Percentiles rank a stretch among this genome's conserved stretches.
Conservation (phyloP, 1,140 invertebrate species). For the Drosophila littoralis region DNA sequence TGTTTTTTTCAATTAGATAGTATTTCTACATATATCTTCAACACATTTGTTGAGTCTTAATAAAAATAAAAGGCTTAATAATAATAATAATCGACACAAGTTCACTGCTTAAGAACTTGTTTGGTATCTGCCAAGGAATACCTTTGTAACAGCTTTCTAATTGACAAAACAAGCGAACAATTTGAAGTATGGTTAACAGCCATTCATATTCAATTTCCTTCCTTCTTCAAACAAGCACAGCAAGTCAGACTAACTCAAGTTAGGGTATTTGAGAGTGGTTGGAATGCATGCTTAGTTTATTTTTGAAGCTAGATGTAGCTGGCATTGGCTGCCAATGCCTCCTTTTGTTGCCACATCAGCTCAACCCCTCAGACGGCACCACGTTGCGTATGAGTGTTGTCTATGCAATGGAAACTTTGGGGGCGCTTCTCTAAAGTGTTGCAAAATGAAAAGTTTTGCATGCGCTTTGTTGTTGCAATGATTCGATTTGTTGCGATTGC, state of each 20-base stretch:
- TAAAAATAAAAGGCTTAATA: no score
- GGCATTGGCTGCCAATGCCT: slow-evolving; percentile 27
- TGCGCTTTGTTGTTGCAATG: slow-evolving; percentile 71
- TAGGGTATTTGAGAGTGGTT: slow-evolving; percentile 47
- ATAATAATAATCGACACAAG: no score
- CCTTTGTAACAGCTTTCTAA: no score
- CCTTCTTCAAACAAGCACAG: not conserved
- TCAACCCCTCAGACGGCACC: not conserved
- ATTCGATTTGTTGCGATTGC: slow-evolving; percentile 82
- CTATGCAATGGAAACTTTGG: slow-evolving; percentile 57
- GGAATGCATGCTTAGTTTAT: slow-evolving; percentile 65
- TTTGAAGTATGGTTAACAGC: no score
- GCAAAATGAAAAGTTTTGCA: slow-evolving; percentile 72
- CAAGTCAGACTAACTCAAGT: not conserved
- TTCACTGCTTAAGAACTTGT: no score
- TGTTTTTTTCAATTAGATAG: no score
- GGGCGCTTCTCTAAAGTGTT: slow-evolving; percentile 63
- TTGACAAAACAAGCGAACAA: no score
- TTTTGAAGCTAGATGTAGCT: slow-evolving; percentile 40
- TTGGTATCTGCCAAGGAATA: no score
- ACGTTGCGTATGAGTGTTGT: slow-evolving; percentile 44
- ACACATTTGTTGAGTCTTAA: no score
- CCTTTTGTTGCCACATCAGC: slow-evolving; percentile 4
- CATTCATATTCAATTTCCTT: no score
- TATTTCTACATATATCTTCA: no score